Evolutionary conservation across 2,888 invertebrate genomes (phyloP), one percentile per base, ranked within the genome.

Genomic region (Piscicola geometra): DNA sequence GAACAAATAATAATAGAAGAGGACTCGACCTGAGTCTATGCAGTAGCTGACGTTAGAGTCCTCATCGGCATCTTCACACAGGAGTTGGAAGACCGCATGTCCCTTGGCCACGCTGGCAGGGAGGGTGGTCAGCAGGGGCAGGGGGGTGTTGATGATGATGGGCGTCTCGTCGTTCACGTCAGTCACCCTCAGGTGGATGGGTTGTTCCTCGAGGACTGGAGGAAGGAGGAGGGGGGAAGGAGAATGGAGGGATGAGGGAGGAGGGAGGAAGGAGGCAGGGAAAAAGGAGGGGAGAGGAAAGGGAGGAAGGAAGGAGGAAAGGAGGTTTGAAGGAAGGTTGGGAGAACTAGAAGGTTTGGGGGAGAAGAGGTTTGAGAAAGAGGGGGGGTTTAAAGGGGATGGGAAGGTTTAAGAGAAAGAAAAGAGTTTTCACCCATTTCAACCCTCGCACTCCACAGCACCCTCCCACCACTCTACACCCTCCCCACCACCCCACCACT

Each of bases 131-230:
- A 96, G 93, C 93, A 96, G 97, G 28, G 98, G 98, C 79, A 93
- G 87, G 0, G 98, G 98, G 0, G 93, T 90, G 87, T 98, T 99
- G 87, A 96, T 93, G 88, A 99, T 97, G 86, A 94, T 93, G 0
- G 98, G 95, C 0, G 93, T 91, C 86, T 98, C 98, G 85, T 98
- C 97, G 87, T 97, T 97, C 75, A 95, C 92, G 86, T 97, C 96
- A 84, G 93, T 92, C 80, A 97, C 92, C 86, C 92, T 93, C 84
- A 97, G 93, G 81, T 94, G 94, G 75, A 96, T 93, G 74, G 94
- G 90, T 86, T 80, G 80, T 68, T 78, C 77, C 21, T 75, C 75
- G 25, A 68, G 64, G 71, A 36, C 78, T 78, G 77, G 18, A 73
- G 67, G 15, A 5, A 15, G 67, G 2, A n/a, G 15, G 12, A 52